These are phyloP conservation scores for Eilema depressum DNA, from an alignment of 2,888 invertebrate species.

Conservation along the genomic window DNA sequence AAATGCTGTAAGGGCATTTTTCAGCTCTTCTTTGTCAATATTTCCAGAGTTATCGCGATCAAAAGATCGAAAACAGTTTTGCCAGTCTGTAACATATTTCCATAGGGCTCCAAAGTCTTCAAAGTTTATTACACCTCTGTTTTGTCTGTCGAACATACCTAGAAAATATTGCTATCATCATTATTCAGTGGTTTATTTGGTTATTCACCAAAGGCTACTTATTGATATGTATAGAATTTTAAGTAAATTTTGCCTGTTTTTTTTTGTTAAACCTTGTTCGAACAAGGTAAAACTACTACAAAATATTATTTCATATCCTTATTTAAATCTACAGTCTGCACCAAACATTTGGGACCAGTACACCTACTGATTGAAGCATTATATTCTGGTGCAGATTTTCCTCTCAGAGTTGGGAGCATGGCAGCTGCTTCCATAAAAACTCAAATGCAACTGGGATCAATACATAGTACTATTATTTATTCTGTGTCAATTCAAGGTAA, in stretches of 20 bases:
- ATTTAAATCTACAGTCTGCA: neutral
- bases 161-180: slow-evolving; percentile 56
- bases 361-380: neutral
- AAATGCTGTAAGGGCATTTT: slow-evolving; percentile 95
- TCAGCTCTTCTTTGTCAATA: slow-evolving; percentile 96
- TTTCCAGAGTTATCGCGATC: slow-evolving; percentile 97
- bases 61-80: slow-evolving; percentile 97
- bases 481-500: no score
- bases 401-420: neutral
- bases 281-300: neutral
- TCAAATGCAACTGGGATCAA: no score
- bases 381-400: neutral
- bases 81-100: slow-evolving; percentile 99
- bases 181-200: neutral
- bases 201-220: neutral
- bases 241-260: neutral
- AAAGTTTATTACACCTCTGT: slow-evolving; percentile 95
- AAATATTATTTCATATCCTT: neutral
- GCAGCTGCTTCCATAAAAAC: neutral
- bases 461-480: no score
- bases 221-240: neutral
- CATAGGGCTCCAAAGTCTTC: slow-evolving; percentile 98
- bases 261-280: neutral
- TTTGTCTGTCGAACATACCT: slow-evolving; percentile 98
- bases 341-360: neutral